A percentile compares a stretch with the other conserved stretches of the same genome.
Evolutionary conservation across 64 coral and sea anemone species (phyloP).

Genomic region (Montipora cactus): DNA sequence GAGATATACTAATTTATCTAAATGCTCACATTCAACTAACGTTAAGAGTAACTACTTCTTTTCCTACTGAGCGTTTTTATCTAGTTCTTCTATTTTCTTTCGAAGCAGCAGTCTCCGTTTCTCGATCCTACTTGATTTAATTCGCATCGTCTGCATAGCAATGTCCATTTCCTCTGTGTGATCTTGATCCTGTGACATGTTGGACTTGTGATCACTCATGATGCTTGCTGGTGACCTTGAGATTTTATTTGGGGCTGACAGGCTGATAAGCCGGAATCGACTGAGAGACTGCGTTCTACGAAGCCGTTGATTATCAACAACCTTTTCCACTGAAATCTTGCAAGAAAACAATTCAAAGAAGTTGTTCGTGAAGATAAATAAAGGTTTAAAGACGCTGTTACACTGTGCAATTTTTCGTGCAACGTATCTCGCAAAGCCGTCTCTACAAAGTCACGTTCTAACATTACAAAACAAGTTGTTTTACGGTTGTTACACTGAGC

Average conservation of each 20-base stretch:
- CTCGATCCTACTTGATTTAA: slow-evolving; percentile 30
- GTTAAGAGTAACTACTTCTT: neutral
- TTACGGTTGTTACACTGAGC: too few species aligned
- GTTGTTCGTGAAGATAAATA: too few species aligned
- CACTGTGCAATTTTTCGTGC: too few species aligned
- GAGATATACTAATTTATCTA: too few species aligned
- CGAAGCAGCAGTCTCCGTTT: slow-evolving; percentile 2
- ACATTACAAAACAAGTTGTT: too few species aligned
- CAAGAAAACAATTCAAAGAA: too few species aligned
- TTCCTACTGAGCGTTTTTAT: neutral
- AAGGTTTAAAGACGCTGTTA: too few species aligned
- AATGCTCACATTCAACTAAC: too few species aligned
- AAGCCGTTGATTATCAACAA: neutral
- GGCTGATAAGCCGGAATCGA: slow-evolving; percentile 10
- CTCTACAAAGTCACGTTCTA: too few species aligned
- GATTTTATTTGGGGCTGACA: neutral
- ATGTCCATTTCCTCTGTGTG: neutral
- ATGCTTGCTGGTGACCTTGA: neutral
- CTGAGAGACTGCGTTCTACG: slow-evolving; percentile 31
- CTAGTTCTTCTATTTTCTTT: neutral
- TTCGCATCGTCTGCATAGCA: neutral
- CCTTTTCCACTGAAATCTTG: neutral
- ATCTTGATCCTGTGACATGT: neutral
- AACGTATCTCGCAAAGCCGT: too few species aligned
- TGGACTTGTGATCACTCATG: too few species aligned